Evolutionary conservation across 1,140 invertebrate species (phyloP).

Genomic region (Pachyrhynchus sulphureomaculatus): DNA sequence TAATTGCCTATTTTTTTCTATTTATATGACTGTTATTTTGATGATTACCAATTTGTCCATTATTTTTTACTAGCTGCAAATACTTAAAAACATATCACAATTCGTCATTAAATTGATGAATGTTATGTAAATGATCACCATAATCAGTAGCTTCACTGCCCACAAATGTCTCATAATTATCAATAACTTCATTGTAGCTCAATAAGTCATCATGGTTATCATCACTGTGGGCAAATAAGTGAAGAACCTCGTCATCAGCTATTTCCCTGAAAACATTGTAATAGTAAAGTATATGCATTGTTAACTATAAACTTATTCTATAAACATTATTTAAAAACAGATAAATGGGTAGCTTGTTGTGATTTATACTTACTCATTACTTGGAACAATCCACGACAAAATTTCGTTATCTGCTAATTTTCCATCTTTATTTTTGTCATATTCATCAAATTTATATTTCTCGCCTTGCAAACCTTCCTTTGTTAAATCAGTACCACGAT

Average conservation of each 20-base stretch:
- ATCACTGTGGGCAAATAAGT: constrained; percentile 88
- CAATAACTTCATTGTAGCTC: constrained; percentile 82
- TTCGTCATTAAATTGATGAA: constrained; percentile 80
- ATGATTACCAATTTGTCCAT: no score
- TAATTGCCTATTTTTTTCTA: no score
- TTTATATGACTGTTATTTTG: no score
- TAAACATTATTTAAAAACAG: no score
- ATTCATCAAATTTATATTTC: constrained; percentile 90
- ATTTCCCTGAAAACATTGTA: constrained; percentile 65
- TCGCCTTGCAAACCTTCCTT: constrained; percentile 82
- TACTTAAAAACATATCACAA: constrained; percentile 51
- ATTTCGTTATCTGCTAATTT: constrained; percentile 79
- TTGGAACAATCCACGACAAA: constrained; percentile 86
- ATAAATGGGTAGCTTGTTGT: no score
- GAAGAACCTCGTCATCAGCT: constrained; percentile 86
- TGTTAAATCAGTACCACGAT: constrained; percentile 70
- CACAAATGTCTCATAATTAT: constrained; percentile 90
- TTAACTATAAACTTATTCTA: no score
- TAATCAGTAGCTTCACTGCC: constrained; percentile 96
- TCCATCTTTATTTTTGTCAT: constrained; percentile 87
- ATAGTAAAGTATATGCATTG: no score
- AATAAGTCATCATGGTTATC: constrained; percentile 83
- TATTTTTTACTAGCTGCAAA: no score
- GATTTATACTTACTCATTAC: constrained; percentile 75
- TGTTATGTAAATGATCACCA: constrained; percentile 82